Conservation (phyloP, 2,888 invertebrate species). For the Drosophila melanocephala region DNA sequence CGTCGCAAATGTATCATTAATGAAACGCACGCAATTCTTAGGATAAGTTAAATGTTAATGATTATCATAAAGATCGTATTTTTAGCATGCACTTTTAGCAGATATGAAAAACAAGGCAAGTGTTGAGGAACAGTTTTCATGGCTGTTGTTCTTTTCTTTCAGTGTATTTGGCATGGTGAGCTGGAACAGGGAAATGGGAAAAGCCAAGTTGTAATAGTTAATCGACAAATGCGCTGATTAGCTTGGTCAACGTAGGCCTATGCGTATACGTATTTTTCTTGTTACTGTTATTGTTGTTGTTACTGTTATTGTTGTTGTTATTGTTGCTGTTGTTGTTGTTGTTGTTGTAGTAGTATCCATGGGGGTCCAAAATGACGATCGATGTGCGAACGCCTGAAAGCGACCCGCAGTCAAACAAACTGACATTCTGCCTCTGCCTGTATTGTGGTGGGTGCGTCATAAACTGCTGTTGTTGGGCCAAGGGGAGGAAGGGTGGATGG, state of each 20-base stretch:
- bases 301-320: too few relatives aligned
- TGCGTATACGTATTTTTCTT: constrained; percentile 8
- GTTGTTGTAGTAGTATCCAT: constrained; percentile 22
- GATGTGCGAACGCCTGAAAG: constrained; percentile 1
- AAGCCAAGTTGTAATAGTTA: constrained; percentile 40
- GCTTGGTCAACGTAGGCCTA: constrained; percentile 9
- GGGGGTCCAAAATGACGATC: constrained; percentile 32
- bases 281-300: rapidly evolving
- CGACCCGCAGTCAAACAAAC: constrained; percentile 28
- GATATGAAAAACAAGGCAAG: not conserved
- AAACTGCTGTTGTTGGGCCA: not conserved
- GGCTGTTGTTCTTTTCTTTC: not conserved
- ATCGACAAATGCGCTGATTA: constrained; percentile 56
- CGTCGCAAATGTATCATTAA: not conserved
- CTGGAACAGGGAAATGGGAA: not conserved
- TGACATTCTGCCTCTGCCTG: constrained; percentile 5
- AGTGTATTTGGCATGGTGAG: not conserved
- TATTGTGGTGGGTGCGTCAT: constrained; percentile 35
- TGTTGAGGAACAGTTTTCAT: not conserved
- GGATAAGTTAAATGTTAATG: too few relatives aligned
- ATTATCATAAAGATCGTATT: not conserved
- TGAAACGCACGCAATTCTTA: not conserved
- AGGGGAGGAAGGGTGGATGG: not conserved
- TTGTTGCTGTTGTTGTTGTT: too few relatives aligned
- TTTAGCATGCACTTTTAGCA: not conserved